phyloP scores from a whole-genome alignment of 2,113 vertebrate genomes.

The Tupaia chinensis region DNA sequence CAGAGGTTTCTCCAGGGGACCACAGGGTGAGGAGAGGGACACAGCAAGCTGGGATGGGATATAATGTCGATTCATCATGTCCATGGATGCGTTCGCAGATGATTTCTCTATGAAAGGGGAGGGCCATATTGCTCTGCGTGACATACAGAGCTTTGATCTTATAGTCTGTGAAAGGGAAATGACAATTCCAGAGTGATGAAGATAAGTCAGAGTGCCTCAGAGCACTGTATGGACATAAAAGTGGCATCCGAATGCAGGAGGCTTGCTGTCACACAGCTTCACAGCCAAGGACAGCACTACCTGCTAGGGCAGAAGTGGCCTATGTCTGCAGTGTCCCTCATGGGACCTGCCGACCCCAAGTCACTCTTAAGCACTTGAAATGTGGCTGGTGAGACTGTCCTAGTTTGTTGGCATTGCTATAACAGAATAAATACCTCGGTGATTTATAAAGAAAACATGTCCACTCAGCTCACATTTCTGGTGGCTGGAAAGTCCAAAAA shows the following conservation, averaged over 20 bases:
- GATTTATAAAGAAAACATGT: too few relatives aligned
- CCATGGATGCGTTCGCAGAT: background rate
- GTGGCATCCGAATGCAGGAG: background rate
- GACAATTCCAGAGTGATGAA: background rate
- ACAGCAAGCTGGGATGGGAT: background rate
- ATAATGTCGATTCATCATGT: background rate
- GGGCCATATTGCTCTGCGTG: background rate
- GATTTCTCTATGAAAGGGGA: background rate
- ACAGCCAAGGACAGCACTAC: too few relatives aligned
- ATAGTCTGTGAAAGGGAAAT: background rate
- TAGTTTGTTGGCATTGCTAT: too few relatives aligned
- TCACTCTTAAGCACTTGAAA: background rate
- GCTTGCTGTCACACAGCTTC: background rate
- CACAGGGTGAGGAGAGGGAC: background rate
- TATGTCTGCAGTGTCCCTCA: too few relatives aligned
- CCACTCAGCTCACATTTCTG: too few relatives aligned
- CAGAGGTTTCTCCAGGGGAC: background rate
- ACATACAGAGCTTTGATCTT: background rate
- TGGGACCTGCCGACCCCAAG: fast-evolving
- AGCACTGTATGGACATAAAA: background rate
- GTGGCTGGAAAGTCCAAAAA: too few relatives aligned
- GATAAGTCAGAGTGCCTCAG: background rate
- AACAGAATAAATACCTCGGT: too few relatives aligned
- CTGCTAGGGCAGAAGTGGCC: background rate
- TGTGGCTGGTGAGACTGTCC: background rate